Percentiles rank a stretch among this genome's conserved stretches.
phyloP scores from a whole-genome alignment of 1,140 invertebrate species.

The Calliopsis andreniformis region DNA sequence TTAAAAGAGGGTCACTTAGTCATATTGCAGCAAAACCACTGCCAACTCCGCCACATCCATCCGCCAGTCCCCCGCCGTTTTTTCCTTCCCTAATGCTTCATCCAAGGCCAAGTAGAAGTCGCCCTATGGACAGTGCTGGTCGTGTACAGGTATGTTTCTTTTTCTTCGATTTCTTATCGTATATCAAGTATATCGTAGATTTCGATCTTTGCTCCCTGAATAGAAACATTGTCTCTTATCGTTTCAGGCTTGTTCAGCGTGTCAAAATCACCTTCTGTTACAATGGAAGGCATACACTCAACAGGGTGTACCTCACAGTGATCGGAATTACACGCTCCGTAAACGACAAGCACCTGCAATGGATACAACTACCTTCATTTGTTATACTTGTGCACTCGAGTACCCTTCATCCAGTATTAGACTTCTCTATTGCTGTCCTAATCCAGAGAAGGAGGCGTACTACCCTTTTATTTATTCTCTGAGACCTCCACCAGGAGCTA shows the following conservation, averaged over 20 bases:
- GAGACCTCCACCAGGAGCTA: constrained; percentile 89
- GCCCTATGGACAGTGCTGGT: constrained; percentile 91
- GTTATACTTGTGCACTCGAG: constrained; percentile 92
- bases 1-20: constrained; percentile 88
- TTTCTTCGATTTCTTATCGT: not conserved
- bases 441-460: constrained; percentile 92
- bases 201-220: not conserved
- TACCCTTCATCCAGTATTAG: constrained; percentile 89
- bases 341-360: constrained; percentile 86
- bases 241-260: constrained; percentile 87
- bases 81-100: constrained; percentile 93
- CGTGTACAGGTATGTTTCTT: constrained; percentile 83
- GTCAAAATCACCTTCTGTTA: constrained; percentile 89
- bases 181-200: not conserved
- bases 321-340: constrained; percentile 89
- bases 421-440: constrained; percentile 91
- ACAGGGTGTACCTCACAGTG: constrained; percentile 87
- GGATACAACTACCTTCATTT: constrained; percentile 90
- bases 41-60: constrained; percentile 76
- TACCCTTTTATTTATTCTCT: constrained; percentile 92
- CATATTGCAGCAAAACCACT: constrained; percentile 84
- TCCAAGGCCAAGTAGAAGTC: constrained; percentile 89
- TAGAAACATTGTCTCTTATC: constrained; percentile 10
- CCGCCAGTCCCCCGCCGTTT: constrained; percentile 84
- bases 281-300: constrained; percentile 88